A percentile compares a stretch with the other conserved stretches of the same genome.
Evolutionary conservation across 2,888 invertebrate species (phyloP).

Genomic region (Physocephala rufipes): DNA sequence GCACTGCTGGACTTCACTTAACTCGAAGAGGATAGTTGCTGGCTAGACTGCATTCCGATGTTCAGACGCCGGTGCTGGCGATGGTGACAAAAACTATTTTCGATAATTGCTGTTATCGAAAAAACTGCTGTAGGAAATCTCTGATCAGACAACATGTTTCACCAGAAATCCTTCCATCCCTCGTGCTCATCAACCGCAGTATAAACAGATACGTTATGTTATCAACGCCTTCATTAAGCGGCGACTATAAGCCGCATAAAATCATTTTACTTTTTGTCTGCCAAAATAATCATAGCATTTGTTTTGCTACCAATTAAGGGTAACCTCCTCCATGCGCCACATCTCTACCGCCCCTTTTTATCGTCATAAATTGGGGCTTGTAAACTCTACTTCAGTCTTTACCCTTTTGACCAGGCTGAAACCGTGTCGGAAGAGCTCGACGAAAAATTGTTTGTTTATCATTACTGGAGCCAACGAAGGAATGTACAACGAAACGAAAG

Average conservation of each 20-base stretch:
- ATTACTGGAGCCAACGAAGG: no score
- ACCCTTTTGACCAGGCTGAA: no score
- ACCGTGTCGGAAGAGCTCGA: no score
- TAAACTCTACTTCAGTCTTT: not conserved
- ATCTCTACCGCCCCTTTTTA: not conserved
- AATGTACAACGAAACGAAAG: no score
- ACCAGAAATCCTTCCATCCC: not conserved
- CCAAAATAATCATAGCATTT: not conserved
- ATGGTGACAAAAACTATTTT: slow-evolving; percentile 14
- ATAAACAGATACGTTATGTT: slow-evolving; percentile 2
- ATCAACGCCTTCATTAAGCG: not conserved
- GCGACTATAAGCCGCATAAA: slow-evolving; percentile 6
- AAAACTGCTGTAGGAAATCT: slow-evolving; percentile 2
- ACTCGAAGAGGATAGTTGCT: not conserved
- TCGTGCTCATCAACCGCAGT: not conserved
- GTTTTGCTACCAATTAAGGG: slow-evolving; percentile 20
- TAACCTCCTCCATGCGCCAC: not conserved
- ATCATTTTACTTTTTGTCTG: slow-evolving; percentile 22
- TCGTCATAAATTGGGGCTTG: slow-evolving; percentile 13
- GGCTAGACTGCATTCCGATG: slow-evolving; percentile 17
- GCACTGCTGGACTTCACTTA: slow-evolving; percentile 2
- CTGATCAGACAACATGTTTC: no score
- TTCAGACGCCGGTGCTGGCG: slow-evolving; percentile 25
- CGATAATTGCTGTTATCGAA: slow-evolving; percentile 4
- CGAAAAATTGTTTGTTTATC: no score